These are phyloP conservation scores for Champsocephalus gunnari DNA, from an alignment of 2,797 vertebrate species.

Conservation along the genomic window DNA sequence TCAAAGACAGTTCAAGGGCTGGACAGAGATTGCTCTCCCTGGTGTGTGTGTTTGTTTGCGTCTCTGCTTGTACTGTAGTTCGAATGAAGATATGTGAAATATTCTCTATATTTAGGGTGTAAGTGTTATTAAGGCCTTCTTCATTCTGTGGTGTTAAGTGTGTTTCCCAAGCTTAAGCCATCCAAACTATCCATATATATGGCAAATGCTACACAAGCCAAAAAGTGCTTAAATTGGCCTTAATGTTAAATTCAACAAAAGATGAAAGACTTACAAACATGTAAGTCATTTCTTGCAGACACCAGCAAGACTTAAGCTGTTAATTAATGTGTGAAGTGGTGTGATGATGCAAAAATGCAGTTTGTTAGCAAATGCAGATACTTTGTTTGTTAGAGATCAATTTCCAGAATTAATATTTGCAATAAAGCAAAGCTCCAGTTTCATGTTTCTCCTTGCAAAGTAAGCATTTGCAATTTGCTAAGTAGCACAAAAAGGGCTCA, in stretches of 20 bases:
- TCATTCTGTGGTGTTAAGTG: not conserved
- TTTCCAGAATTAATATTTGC: not conserved
- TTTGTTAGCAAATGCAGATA: not conserved
- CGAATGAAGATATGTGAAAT: conserved; percentile 26
- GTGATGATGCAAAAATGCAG: not conserved
- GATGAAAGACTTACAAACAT: not conserved
- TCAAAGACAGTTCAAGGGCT: conserved; percentile 75
- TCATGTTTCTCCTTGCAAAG: conserved; percentile 31
- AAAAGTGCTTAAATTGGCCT: conserved; percentile 14
- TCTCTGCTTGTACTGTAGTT: conserved; percentile 38
- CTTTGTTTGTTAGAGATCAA: not conserved
- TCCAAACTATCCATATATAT: not conserved
- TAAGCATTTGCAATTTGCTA: conserved; percentile 27
- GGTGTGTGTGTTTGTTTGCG: conserved; percentile 35
- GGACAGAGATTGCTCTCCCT: conserved; percentile 47
- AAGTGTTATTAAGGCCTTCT: conserved; percentile 19
- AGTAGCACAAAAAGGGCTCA: conserved; percentile 29
- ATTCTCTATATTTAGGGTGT: conserved; percentile 25
- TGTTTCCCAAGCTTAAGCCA: conserved; percentile 3
- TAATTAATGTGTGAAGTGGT: not conserved
- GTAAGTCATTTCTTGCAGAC: not conserved
- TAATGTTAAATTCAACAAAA: conserved; percentile 18
- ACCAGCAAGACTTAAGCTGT: not conserved
- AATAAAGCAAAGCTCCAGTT: not conserved
- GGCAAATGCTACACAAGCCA: conserved; percentile 1